These are phyloP conservation scores for Rhagonycha lutea DNA, from an alignment of 2,888 invertebrate genomes.

Conservation along the genomic window DNA sequence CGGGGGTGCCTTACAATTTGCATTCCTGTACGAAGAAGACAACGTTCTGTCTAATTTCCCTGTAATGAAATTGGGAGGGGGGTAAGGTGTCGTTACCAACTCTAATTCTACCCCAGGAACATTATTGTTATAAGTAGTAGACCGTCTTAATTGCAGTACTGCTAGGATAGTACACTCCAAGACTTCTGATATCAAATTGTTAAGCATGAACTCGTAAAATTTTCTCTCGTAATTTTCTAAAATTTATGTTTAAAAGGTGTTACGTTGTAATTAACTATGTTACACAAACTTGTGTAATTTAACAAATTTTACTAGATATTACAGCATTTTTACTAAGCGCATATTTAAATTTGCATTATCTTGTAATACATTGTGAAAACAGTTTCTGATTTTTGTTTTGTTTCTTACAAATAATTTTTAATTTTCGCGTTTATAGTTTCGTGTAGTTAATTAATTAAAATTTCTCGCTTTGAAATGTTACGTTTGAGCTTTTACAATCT, in stretches of 20 bases:
- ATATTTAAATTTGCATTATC: background rate
- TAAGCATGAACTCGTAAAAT: slow-evolving; percentile 22
- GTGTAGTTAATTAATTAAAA: background rate
- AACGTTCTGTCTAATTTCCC: slow-evolving; percentile 42
- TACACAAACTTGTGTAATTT: background rate
- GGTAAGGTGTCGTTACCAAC: slow-evolving; percentile 41
- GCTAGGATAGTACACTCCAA: slow-evolving; percentile 32
- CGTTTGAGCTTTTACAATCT: background rate
- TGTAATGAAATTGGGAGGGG: slow-evolving; percentile 33
- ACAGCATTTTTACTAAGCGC: background rate
- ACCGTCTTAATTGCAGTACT: slow-evolving; percentile 42
- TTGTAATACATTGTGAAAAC: background rate
- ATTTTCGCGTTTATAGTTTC: background rate
- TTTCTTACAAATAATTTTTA: background rate
- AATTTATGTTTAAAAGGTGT: background rate
- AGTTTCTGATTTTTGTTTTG: background rate
- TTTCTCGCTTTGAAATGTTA: background rate
- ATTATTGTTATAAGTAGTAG: slow-evolving; percentile 43
- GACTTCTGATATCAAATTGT: slow-evolving; percentile 33
- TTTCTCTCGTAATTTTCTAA: slow-evolving; percentile 7
- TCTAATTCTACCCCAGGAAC: slow-evolving; percentile 40
- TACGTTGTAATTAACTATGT: background rate
- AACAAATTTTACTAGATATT: background rate
- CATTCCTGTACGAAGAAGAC: slow-evolving; percentile 40
- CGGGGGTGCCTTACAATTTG: slow-evolving; percentile 36